A percentile compares a stretch with the other conserved stretches of the same genome.
Conservation (phyloP, 1,140 invertebrate species). For the Drosophila pseudoobscura region DNA sequence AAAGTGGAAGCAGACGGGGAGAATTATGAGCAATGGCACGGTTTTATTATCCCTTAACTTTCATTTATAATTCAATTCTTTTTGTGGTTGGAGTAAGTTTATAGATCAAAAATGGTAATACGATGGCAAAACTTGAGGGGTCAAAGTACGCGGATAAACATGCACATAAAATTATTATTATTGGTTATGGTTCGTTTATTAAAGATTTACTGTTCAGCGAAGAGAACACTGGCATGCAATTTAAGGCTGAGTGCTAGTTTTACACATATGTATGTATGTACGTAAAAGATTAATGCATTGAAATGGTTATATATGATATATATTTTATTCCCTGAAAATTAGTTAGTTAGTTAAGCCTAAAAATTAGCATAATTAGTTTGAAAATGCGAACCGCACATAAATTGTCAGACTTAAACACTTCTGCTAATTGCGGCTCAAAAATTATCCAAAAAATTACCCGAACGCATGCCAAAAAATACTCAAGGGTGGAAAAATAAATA, state of each 20-base stretch:
- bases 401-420: constrained; percentile 29
- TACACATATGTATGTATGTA: too few relatives aligned
- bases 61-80: constrained; percentile 48
- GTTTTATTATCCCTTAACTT: constrained; percentile 51
- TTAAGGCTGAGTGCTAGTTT: too few relatives aligned
- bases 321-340: background rate
- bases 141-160: constrained; percentile 52
- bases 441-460: constrained; percentile 5
- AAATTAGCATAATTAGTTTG: too few relatives aligned
- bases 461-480: constrained; percentile 40
- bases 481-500: constrained; percentile 9
- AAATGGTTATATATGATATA: background rate
- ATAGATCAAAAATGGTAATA: constrained; percentile 54
- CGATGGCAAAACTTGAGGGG: constrained; percentile 18
- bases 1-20: constrained; percentile 37
- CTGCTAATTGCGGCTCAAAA: constrained; percentile 43
- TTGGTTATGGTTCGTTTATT: constrained; percentile 31
- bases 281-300: too few relatives aligned
- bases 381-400: constrained; percentile 38
- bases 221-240: too few relatives aligned
- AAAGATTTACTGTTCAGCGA: constrained; percentile 4
- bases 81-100: constrained; percentile 51
- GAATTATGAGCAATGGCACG: constrained; percentile 58
- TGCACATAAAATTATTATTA: constrained; percentile 55
- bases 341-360: background rate